Conservation (phyloP, 2,113 vertebrate species). For the Seriola rivoliana region DNA sequence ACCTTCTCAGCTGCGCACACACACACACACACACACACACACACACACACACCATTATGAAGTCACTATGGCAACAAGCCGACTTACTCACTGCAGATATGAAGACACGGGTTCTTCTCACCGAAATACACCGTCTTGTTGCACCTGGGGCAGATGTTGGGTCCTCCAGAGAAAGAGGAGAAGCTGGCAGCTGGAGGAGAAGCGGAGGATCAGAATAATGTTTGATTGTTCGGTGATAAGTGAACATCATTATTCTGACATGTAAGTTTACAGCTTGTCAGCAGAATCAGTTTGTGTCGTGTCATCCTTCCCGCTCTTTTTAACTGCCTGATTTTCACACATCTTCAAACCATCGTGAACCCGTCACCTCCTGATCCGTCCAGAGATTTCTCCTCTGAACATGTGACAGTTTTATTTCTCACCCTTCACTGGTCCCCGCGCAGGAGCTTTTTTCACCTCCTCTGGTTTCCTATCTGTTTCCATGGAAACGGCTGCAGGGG, state of each 20-base stretch:
- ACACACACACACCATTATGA: slow-evolving; percentile 22
- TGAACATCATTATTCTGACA: background rate
- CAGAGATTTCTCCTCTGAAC: too few species aligned
- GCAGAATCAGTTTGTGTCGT: background rate
- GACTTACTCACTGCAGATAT: background rate
- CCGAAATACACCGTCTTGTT: slow-evolving; percentile 96
- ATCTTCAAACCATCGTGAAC: too few species aligned
- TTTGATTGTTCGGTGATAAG: background rate
- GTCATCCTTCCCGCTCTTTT: too few species aligned
- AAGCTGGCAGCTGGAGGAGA: slow-evolving; percentile 89
- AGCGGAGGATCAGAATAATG: background rate
- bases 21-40: background rate
- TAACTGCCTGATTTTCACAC: too few species aligned
- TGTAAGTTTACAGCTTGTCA: background rate
- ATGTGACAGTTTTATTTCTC: slow-evolving; percentile 22
- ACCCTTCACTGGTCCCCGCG: slow-evolving; percentile 93
- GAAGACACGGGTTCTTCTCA: slow-evolving; percentile 54
- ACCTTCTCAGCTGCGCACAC: slow-evolving; percentile 91
- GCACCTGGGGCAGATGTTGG: slow-evolving; percentile 94
- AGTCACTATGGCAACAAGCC: slow-evolving; percentile 38
- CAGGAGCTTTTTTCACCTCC: slow-evolving; percentile 86
- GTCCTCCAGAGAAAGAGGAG: slow-evolving; percentile 93
- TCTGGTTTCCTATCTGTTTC: slow-evolving; percentile 82
- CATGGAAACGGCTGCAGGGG: slow-evolving; percentile 84
- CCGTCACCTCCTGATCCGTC: too few species aligned